A percentile compares a stretch with the other conserved stretches of the same genome.
Evolutionary conservation across 2,797 vertebrate species (phyloP).

Genomic region (Enteromius mattozi): DNA sequence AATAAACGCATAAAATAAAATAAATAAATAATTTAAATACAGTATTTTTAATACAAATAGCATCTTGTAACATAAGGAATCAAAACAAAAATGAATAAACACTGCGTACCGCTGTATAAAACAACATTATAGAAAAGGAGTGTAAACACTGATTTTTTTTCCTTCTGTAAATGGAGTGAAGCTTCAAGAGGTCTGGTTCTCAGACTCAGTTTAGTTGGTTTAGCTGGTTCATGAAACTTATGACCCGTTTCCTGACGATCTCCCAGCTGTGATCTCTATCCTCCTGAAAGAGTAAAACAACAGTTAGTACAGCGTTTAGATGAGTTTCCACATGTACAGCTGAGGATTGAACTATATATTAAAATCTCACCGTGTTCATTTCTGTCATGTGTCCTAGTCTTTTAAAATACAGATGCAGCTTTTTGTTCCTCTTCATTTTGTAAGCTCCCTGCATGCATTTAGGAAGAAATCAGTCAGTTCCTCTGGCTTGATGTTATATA

Average conservation of each 20-base stretch:
- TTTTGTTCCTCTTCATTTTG: constrained; percentile 63
- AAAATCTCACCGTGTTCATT: constrained; percentile 54
- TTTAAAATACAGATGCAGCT: constrained; percentile 68
- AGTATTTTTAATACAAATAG: neutral
- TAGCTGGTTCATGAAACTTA: constrained; percentile 30
- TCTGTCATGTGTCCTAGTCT: constrained; percentile 60
- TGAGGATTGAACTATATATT: neutral
- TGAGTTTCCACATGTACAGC: neutral
- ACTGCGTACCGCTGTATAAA: neutral
- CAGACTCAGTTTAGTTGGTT: neutral
- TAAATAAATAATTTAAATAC: neutral
- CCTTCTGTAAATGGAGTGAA: neutral
- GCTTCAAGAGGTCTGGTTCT: neutral
- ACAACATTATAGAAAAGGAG: neutral
- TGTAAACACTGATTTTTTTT: neutral
- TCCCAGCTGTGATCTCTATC: constrained; percentile 27
- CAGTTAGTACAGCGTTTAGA: neutral
- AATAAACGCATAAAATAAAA: neutral
- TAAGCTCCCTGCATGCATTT: constrained; percentile 53
- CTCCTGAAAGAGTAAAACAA: constrained; percentile 10
- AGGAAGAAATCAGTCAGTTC: neutral
- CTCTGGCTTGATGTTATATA: neutral
- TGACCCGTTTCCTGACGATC: constrained; percentile 15
- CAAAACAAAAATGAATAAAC: neutral
- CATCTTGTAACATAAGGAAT: neutral